Evolutionary conservation across 2,888 invertebrate species (phyloP).

Genomic region (Kuschelorhynchus macadamiae): DNA sequence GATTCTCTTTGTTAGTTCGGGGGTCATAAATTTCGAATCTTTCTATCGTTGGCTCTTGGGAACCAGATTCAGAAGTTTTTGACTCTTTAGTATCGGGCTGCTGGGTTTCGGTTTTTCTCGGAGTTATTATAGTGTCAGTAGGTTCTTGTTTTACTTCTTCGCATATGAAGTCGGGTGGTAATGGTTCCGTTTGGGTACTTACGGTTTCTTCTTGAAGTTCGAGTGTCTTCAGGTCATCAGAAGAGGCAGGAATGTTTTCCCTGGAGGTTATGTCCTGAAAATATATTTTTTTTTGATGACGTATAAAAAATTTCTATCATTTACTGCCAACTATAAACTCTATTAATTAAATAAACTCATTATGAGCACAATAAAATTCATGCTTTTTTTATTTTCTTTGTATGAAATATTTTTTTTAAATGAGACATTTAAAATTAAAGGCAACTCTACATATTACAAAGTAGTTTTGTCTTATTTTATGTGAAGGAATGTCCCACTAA

Average conservation of each 20-base stretch:
- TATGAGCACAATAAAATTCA: too few relatives aligned
- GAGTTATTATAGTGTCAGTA: slow-evolving; percentile 47
- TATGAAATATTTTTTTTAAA: too few relatives aligned
- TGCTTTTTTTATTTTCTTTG: too few relatives aligned
- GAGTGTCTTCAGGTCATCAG: slow-evolving; percentile 32
- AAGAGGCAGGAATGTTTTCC: slow-evolving; percentile 55
- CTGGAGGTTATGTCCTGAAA: slow-evolving; percentile 62
- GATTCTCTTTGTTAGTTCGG: slow-evolving; percentile 26
- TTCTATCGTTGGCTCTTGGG: not conserved
- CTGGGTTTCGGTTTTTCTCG: slow-evolving; percentile 22
- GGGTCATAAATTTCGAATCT: slow-evolving; percentile 25
- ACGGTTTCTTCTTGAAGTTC: slow-evolving; percentile 76
- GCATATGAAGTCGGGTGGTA: slow-evolving; percentile 81
- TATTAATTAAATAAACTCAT: too few relatives aligned
- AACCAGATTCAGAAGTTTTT: not conserved
- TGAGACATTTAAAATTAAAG: too few relatives aligned
- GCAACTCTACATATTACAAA: too few relatives aligned
- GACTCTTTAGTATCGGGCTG: too few relatives aligned
- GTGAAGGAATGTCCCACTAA: too few relatives aligned
- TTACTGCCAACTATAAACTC: too few relatives aligned
- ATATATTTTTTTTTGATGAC: not conserved
- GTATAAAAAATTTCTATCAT: not conserved
- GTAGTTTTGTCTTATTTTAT: too few relatives aligned
- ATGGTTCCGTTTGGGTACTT: slow-evolving; percentile 88
- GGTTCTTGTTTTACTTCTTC: slow-evolving; percentile 69